Evolutionary conservation across 1,140 invertebrate genomes (phyloP), one percentile per base, ranked within the genome.

Genomic region (Galendromus occidentalis): DNA sequence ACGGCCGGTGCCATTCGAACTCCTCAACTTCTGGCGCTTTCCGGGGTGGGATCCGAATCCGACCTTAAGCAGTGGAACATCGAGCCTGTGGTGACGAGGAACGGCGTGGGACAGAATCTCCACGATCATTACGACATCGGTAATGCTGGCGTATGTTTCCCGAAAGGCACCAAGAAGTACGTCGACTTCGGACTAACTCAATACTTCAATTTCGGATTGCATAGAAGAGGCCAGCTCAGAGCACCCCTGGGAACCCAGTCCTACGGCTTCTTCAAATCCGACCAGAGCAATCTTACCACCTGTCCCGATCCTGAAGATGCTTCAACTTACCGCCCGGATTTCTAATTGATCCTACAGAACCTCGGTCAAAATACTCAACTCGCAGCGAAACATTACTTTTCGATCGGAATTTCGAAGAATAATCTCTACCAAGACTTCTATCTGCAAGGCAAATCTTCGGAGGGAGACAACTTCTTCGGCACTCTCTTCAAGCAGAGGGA

Each of bases 11-110:
- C 85, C 0, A 85, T 91, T 7, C 87, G 87, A 66, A 83, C 82
- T 18, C 84, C 87, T 0, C 86, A 89, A 69, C 73, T 92, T 41
- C 73, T 93, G 47, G 88, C 92, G 87, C 72, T 92, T 0, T 91
- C 87, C 0, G 90, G 90, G 0, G 80, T 91, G 18, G 88, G 88
- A 0, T 87, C 87, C 0, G 79, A 77, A 29, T 78, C 84, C 5
- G 86, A 91, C 68, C 76, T 93, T 7, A 73, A 77, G 44, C 75
- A 84, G 41, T 74, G 85, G n/a, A 82, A 84, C 5, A 64, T 68
- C 4, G 25, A 25, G 14, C 22, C 51, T 17, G 14, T 59, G 20
- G 51, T 22, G 17, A 22, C 20, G 25, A 17, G 51, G 25, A 25
- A 59, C 25, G 20, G 20, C 25, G 77, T 79, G 4, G 77, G 78